Base-by-base conservation (phyloP, 2,113 vertebrate species). In the Cyprichromis sp. region DNA sequence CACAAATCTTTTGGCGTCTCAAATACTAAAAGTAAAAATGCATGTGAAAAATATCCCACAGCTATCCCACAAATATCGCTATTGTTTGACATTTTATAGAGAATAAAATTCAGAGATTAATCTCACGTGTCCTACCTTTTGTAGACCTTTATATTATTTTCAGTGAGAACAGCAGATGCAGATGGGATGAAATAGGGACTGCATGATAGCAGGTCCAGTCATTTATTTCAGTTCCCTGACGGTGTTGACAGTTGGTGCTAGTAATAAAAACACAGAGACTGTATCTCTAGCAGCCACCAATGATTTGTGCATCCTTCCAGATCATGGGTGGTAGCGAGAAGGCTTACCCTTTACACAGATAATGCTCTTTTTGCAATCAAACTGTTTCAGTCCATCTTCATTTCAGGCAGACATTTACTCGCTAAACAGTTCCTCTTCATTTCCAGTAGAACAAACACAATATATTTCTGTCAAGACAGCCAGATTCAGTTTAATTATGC, bases 221-320 rank as follows among this genome's bases (percentile, higher is more conserved):
- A 31, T 93, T 91, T 90, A 87, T 93, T 85, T 88, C 80, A 10
- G 68, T 87, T 59, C 81, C 80, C 42, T 36, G 21, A 57, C 81
- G 7, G 45, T 47, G 54, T 47, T 90, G 91, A 92, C 92, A 92
- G 86, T 94, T 89, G 87, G 55, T 53, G 31, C 73, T 61, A 34
- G 86, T 89, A 88, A 90, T 93, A 88, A 93, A 95, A 93, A 88
- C 89, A 85, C 81, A 6, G 81, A 80, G 83, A 83, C 86, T 87
- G 59, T 89, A 90, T 94, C 86, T 91, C 85, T 91, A 88, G 91
- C 87, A 91, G 93, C 59, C 83, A 24, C 42, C 83, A 50, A 52
- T 91, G 90, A 92, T 93, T 91, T 93, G 86, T 81, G 81, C 87
- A 40, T 68, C 79, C 83, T 21, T 47, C 57, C 73, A 61, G 86